Evolutionary conservation across 2,888 invertebrate species (phyloP).

Genomic region (Anoncus sp.): DNA sequence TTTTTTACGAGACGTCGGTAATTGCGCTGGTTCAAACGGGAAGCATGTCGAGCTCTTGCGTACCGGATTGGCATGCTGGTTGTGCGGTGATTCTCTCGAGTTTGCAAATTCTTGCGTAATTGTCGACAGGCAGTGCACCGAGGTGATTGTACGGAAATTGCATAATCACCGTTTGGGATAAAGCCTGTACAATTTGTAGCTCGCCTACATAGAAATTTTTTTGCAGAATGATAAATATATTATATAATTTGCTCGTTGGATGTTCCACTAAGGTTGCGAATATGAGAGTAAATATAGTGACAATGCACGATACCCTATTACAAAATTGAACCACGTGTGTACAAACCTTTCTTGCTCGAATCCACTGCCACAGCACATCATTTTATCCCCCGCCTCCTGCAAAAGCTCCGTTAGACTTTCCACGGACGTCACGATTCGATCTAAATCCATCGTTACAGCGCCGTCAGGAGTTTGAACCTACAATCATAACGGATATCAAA

Average conservation of each 20-base stretch:
- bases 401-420: constrained; percentile 19
- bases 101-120: constrained; percentile 23
- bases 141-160: constrained; percentile 22
- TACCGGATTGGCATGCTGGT: constrained; percentile 10
- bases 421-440: constrained; percentile 3
- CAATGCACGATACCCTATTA: too few species aligned
- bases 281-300: neutral
- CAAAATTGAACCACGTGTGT: neutral
- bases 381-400: constrained; percentile 9
- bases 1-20: constrained; percentile 9
- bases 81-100: constrained; percentile 9
- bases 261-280: neutral
- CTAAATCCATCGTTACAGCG: neutral
- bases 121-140: constrained; percentile 31
- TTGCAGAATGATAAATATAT: neutral
- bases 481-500: constrained; percentile 13
- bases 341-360: constrained; percentile 14
- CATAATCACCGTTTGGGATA: constrained; percentile 16
- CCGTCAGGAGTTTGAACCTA: constrained; percentile 27
- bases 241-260: neutral
- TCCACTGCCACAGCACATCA: constrained; percentile 22
- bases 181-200: constrained; percentile 26
- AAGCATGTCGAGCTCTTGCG: constrained; percentile 12
- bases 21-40: constrained; percentile 23
- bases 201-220: constrained; percentile 10